Evolutionary conservation across 1,140 invertebrate species (phyloP).

Genomic region (Trachelipus rathkii): DNA sequence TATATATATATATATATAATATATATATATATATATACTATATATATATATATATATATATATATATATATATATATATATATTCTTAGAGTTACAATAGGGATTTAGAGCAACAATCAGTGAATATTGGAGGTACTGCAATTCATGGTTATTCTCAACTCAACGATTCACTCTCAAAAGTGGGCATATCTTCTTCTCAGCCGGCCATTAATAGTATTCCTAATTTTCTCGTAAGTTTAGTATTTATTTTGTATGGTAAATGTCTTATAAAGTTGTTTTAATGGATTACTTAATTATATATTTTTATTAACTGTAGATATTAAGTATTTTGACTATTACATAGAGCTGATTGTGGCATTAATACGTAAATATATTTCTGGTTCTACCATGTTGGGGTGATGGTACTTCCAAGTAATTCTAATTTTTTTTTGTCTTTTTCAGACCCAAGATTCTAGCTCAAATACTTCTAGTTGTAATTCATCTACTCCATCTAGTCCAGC

Average conservation of each 20-base stretch:
- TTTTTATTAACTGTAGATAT: too few relatives aligned
- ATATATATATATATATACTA: too few relatives aligned
- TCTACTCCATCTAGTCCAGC: conserved; percentile 92
- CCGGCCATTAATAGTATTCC: conserved; percentile 57
- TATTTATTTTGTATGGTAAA: conserved; percentile 50
- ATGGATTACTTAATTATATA: too few relatives aligned
- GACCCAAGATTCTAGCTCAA: conserved; percentile 78
- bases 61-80: too few relatives aligned
- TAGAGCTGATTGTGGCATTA: too few relatives aligned
- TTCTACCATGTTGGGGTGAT: too few relatives aligned
- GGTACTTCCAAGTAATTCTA: too few relatives aligned
- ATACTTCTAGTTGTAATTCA: conserved; percentile 92
- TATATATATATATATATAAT: too few relatives aligned
- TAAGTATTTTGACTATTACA: too few relatives aligned
- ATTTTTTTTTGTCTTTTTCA: conserved; percentile 40
- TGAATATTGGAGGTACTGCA: neutral
- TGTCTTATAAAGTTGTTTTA: conserved; percentile 55
- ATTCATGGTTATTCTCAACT: conserved; percentile 21
- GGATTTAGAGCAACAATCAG: neutral
- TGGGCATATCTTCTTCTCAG: conserved; percentile 53
- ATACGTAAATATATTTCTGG: too few relatives aligned
- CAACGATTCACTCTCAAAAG: conserved; percentile 22
- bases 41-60: too few relatives aligned
- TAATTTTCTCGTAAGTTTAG: conserved; percentile 57
- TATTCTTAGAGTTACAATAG: neutral